Conservation (phyloP, 1,140 invertebrate species). For the Hyles vespertilio region DNA sequence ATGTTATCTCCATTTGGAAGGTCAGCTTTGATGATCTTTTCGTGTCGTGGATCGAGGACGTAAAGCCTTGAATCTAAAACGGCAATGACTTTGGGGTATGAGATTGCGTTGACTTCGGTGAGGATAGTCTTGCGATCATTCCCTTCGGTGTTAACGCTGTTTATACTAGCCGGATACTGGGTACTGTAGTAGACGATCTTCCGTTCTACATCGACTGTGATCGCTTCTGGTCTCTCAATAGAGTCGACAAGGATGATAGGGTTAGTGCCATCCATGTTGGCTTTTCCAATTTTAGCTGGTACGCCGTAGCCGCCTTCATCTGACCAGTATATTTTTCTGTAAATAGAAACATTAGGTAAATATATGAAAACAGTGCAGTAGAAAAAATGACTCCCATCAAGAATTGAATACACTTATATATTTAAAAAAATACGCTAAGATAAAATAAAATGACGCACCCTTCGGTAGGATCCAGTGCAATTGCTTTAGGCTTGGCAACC, state of each 20-base stretch:
- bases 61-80: conserved; percentile 90
- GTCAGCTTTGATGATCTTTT: conserved; percentile 92
- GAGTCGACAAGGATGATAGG: conserved; percentile 82
- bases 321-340: conserved; percentile 93
- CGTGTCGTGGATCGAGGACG: conserved; percentile 92
- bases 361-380: too few relatives aligned
- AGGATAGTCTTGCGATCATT: conserved; percentile 83
- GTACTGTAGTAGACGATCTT: conserved; percentile 93
- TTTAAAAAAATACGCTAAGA: too few relatives aligned
- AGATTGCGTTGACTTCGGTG: conserved; percentile 81
- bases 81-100: conserved; percentile 88
- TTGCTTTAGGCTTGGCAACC: conserved; percentile 90
- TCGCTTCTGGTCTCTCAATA: conserved; percentile 85
- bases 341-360: conserved; percentile 29
- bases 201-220: conserved; percentile 90
- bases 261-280: conserved; percentile 95
- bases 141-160: conserved; percentile 86
- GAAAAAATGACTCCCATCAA: too few relatives aligned
- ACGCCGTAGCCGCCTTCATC: conserved; percentile 96
- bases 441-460: too few relatives aligned
- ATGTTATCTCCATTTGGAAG: conserved; percentile 88
- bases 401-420: too few relatives aligned
- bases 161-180: conserved; percentile 83
- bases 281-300: conserved; percentile 91
- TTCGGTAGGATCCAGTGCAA: conserved; percentile 93